These are phyloP conservation scores for Drosophila micromelanica DNA, from an alignment of 1,140 invertebrate genomes.

Conservation along the genomic window DNA sequence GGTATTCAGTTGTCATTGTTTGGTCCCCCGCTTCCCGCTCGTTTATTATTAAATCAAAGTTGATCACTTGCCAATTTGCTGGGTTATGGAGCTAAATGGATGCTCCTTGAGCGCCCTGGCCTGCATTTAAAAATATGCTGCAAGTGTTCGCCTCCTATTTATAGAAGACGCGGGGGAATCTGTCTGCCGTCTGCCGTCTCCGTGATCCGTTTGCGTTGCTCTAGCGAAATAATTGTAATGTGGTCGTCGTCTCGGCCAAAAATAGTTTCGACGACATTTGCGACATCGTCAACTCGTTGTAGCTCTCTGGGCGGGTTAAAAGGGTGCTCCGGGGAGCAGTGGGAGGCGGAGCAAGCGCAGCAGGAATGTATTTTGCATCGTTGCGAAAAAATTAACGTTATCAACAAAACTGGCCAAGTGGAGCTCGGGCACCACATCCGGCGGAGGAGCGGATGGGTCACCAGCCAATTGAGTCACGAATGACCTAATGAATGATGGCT, in stretches of 20 bases:
- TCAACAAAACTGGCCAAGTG: slow-evolving; percentile 10
- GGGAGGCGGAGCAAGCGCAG: too few species aligned
- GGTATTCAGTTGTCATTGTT: not conserved
- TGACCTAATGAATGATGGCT: slow-evolving; percentile 41
- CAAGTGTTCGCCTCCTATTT: slow-evolving; percentile 14
- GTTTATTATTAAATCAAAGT: slow-evolving; percentile 42
- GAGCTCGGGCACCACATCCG: slow-evolving; percentile 1
- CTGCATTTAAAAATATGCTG: slow-evolving; percentile 20
- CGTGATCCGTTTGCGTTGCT: not conserved
- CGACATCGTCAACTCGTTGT: too few species aligned
- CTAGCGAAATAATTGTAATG: not conserved
- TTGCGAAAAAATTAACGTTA: not conserved
- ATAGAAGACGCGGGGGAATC: slow-evolving; percentile 4
- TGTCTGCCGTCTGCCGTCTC: not conserved
- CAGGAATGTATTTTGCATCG: slow-evolving; percentile 2
- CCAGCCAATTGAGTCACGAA: slow-evolving; percentile 19
- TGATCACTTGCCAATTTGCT: slow-evolving; percentile 27
- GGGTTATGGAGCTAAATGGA: slow-evolving; percentile 23
- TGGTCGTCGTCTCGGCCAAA: slow-evolving; percentile 24
- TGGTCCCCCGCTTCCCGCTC: not conserved
- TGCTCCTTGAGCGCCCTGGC: not conserved
- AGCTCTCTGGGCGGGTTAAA: too few species aligned
- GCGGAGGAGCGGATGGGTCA: not conserved
- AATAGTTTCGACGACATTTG: slow-evolving; percentile 36
- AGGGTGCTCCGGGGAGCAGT: too few species aligned